Evolutionary conservation across 1,140 invertebrate species (phyloP), one percentile per base, ranked within the genome.

Genomic region (Drosophila kepulauana): DNA sequence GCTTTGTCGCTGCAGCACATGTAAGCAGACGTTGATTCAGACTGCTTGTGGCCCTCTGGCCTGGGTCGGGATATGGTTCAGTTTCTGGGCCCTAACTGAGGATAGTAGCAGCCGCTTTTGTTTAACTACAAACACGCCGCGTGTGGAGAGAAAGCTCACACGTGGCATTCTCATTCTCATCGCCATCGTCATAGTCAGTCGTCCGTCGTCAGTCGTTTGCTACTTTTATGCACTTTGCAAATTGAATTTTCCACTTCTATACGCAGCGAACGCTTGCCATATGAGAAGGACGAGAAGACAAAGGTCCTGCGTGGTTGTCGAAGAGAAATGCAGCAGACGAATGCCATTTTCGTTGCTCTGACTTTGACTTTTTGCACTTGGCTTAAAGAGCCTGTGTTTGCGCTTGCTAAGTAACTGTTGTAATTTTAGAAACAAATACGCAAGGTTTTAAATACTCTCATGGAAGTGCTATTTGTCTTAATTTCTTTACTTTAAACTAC

Each of bases 171-270:
- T 54, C 68, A 65, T 58, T 59, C 59, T 54, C 68, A 65, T 58
- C 59, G 56, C 49, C 38, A 49, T 61, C 35, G 45, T 59, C 61
- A 43, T 41, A 65, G 58, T 28, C 28, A 10, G 51, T 33, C 20
- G 49, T 35, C 30, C 8, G 77, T 54, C 63, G 49, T 35, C 30
- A 33, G 77, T 54, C 63, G 62, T 70, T 62, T 78, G 82, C 84
- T 63, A 79, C 85, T 89, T 89, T 88, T 81, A 89, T 88, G 85
- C 85, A 88, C 85, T 88, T 89, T 89, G 79, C 85, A 88, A 88
- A 88, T 88, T 88, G 85, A 88, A 88, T 88, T 88, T 88, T 88
- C 85, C 85, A 89, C 81, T 89, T 74, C 75, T 85, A 81, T 89
- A 80, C 84, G 65, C 78, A 62, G 57, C 67, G 35, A 68, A 30